These are phyloP conservation scores for Urocynchramus pylzowi DNA, from an alignment of 2,113 vertebrate genomes.

Conservation along the genomic window DNA sequence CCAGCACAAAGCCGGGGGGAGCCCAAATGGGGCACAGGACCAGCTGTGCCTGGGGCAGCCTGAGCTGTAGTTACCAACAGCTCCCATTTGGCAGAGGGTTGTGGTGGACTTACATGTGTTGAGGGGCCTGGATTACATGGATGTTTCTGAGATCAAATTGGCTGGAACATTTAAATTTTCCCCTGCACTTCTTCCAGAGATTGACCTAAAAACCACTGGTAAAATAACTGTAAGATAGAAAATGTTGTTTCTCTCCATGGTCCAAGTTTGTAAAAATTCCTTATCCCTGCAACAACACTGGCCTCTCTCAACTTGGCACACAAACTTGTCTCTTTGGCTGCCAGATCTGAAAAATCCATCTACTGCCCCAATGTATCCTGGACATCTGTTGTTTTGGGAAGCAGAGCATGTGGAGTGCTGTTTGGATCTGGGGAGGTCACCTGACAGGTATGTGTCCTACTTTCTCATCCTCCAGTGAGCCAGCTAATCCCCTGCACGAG, in stretches of 20 bases:
- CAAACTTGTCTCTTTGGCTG: rapidly evolving
- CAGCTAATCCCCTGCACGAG: not conserved
- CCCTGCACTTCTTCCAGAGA: not conserved
- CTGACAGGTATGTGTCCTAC: not conserved
- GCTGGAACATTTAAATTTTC: not conserved
- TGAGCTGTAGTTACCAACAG: not conserved
- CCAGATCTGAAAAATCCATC: not conserved
- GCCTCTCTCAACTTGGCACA: not conserved
- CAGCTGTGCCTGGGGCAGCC: not conserved
- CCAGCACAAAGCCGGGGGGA: not conserved
- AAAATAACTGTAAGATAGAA: not conserved
- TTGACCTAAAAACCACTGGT: not conserved
- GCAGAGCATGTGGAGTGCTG: rapidly evolving
- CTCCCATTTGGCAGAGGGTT: not conserved
- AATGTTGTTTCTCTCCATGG: not conserved
- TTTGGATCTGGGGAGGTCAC: not conserved
- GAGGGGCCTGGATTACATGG: not conserved
- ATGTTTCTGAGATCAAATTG: not conserved
- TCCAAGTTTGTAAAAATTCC: not conserved
- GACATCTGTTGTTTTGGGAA: not conserved
- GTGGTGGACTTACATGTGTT: rapidly evolving
- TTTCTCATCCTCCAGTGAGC: not conserved
- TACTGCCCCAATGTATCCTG: not conserved
- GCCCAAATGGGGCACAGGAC: not conserved
- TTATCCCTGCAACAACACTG: rapidly evolving